These are phyloP conservation scores for Otis tarda DNA, from an alignment of 2,113 vertebrate genomes.

Conservation along the genomic window DNA sequence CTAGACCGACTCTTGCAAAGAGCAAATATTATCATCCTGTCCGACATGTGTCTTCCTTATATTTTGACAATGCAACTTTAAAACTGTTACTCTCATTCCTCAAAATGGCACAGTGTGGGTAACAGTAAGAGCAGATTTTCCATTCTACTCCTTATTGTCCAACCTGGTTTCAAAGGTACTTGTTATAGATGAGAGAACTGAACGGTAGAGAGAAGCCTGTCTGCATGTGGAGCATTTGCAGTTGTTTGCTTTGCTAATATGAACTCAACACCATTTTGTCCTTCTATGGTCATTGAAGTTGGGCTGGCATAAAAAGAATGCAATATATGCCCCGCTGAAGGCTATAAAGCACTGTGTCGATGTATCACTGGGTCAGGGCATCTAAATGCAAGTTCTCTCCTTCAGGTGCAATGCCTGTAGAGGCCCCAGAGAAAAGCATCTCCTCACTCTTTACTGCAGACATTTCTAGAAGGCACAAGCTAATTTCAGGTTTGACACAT, in stretches of 20 bases:
- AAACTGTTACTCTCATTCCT: conserved; percentile 80
- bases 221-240: neutral
- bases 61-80: conserved; percentile 79
- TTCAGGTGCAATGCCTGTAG: neutral
- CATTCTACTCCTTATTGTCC: neutral
- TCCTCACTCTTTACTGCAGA: neutral
- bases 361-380: neutral
- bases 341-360: neutral
- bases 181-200: neutral
- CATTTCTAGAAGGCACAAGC: neutral
- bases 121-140: neutral
- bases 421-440: neutral
- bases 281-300: neutral
- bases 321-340: neutral
- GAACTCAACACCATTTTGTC: neutral
- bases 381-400: neutral
- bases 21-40: conserved; percentile 82
- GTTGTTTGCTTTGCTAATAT: neutral
- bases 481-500: conserved; percentile 55
- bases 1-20: conserved; percentile 76
- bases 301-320: neutral
- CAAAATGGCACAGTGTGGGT: conserved; percentile 76
- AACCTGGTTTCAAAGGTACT: neutral
- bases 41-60: conserved; percentile 78
- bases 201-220: neutral